A percentile compares a stretch with the other conserved stretches of the same genome.
phyloP scores from a whole-genome alignment of 1,140 invertebrate species.

The Ridgeia piscesae region DNA sequence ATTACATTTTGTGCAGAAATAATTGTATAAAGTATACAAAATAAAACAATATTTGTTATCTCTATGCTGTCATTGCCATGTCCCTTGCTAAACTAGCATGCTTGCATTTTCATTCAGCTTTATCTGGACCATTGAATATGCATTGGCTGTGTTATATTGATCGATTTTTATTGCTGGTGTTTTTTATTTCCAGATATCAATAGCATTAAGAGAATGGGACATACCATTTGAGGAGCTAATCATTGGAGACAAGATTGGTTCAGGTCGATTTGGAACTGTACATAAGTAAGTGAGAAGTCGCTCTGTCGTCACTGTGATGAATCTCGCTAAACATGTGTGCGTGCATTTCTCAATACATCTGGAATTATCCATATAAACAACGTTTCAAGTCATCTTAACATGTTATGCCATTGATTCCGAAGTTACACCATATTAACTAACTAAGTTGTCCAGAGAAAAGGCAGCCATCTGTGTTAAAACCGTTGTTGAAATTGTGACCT shows the following conservation, averaged over 20 bases:
- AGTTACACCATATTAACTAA: too few species aligned
- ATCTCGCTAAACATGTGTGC: background rate
- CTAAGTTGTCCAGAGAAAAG: too few species aligned
- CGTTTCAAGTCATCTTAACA: background rate
- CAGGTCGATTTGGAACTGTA: constrained; percentile 90
- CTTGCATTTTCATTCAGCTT: background rate
- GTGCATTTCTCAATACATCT: background rate
- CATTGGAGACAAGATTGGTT: constrained; percentile 83
- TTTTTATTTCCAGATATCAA: constrained; percentile 65
- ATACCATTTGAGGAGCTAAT: constrained; percentile 93
- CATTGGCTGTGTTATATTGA: background rate
- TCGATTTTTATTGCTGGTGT: constrained; percentile 22
- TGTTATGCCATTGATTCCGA: too few species aligned
- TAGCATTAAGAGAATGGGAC: constrained; percentile 88
- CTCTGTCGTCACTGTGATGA: background rate
- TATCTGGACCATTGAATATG: background rate
- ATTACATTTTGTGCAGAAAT: too few species aligned
- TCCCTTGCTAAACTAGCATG: background rate
- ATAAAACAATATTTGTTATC: too few species aligned
- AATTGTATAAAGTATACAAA: too few species aligned
- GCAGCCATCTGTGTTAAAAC: too few species aligned
- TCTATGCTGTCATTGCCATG: too few species aligned
- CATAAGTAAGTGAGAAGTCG: constrained; percentile 63
- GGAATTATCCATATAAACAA: background rate
- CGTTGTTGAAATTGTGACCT: too few species aligned